These are phyloP conservation scores for Atopsyche davidsoni DNA, from an alignment of 1,140 invertebrate species.

Conservation along the genomic window DNA sequence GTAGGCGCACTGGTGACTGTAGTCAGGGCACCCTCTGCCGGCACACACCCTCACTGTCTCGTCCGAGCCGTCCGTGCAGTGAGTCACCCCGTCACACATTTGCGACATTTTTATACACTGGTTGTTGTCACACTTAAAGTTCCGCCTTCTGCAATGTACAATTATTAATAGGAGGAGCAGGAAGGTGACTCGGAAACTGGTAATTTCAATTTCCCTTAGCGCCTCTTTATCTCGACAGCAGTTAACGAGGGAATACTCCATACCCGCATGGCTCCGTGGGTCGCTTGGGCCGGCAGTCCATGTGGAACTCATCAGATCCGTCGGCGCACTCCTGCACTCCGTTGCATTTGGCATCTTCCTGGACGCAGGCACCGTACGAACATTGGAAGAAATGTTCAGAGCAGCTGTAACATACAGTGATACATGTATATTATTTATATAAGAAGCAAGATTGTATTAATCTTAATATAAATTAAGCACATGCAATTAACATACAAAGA, in stretches of 20 bases:
- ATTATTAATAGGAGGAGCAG: neutral
- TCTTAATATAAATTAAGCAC: too few species aligned
- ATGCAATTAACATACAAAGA: too few species aligned
- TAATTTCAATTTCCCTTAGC: neutral
- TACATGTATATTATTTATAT: too few species aligned
- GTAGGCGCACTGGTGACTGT: conserved; percentile 45
- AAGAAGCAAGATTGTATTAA: too few species aligned
- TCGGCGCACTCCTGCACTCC: conserved; percentile 56
- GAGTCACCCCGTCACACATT: conserved; percentile 57
- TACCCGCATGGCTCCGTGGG: too few species aligned
- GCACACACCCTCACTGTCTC: conserved; percentile 43
- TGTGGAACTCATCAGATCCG: conserved; percentile 57
- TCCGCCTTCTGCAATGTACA: conserved; percentile 32
- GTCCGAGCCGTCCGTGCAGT: conserved; percentile 61
- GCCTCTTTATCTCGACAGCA: neutral
- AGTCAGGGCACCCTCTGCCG: conserved; percentile 37
- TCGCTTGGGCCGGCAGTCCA: conserved; percentile 3
- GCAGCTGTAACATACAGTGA: too few species aligned
- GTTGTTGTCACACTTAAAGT: conserved; percentile 51
- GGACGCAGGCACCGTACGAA: conserved; percentile 51
- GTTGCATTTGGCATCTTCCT: conserved; percentile 47
- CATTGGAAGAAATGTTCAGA: conserved; percentile 48
- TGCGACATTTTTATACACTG: conserved; percentile 51
- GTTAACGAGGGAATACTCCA: too few species aligned
- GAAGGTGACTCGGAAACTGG: neutral